Evolutionary conservation across 2,113 vertebrate species (phyloP), one percentile per base, ranked within the genome.

Genomic region (Oenanthe oenanthe): DNA sequence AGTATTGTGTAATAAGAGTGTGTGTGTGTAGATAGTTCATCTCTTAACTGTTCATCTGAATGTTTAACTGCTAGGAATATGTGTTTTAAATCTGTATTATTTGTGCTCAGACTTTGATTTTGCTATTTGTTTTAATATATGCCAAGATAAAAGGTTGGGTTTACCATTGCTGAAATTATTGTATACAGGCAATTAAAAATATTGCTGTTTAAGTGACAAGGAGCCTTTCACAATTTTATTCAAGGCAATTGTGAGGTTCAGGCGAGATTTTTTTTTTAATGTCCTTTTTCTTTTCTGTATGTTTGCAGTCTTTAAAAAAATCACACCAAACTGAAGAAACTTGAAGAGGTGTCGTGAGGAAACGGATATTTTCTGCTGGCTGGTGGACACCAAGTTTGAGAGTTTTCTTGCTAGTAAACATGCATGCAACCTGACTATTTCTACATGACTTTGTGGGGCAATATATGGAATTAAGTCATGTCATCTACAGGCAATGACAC

Each of bases 391-490:
- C 74, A 57, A 87, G 57, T 47, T 20, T 32, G 32, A 34, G 65
- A 66, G 12, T 42, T 87, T 24, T 67, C 32, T 61, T 66, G 12
- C 28, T 63, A 43, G 18, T 38, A 45, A 89, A 54, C 53, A 78
- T 81, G 71, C 10, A 17, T 0, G 0, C 34, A 50, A 73, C 48
- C 19, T 86, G 61, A 89, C 45, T 63, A 42, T 66, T 84, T 79
- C 42, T 86, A 28, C 48, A 32, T 93, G 85, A 89, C 74, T 24
- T 91, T 91, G 40, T 38, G 74, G 62, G 76, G 43, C 76, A 72
- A 20, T 48, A 75, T 89, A 86, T 72, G 95, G 79, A 88, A 98
- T 98, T 96, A 98, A 97, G 94, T 92, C 95, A 99, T 99, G 98
- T 97, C 97, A 93, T 97, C 96, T 91, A 91, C 79, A 25, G 95